Percentiles rank a stretch among this genome's conserved stretches.
Conservation (phyloP, 2,113 vertebrate genomes). For the Spheniscus mendiculus region DNA sequence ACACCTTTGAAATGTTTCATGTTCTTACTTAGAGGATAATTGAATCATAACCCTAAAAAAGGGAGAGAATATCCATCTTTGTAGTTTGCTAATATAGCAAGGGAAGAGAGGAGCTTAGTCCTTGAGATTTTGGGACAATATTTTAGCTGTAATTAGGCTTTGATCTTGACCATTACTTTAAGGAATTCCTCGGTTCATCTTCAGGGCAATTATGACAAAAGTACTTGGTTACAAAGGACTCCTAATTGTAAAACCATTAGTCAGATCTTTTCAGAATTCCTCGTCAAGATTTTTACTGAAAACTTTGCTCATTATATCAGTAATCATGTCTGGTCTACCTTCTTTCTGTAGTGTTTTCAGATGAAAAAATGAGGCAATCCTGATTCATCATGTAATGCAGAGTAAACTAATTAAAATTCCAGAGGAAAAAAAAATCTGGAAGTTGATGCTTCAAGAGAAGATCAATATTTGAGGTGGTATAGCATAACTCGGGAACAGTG, state of each 20-base stretch:
- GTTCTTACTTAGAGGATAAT: not conserved
- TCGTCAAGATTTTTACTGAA: not conserved
- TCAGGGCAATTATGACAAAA: conserved; percentile 7
- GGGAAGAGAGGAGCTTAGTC: not conserved
- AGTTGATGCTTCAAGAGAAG: not conserved
- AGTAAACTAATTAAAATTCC: not conserved
- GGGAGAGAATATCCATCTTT: not conserved
- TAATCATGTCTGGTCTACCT: not conserved
- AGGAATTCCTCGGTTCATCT: not conserved
- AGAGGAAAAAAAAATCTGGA: not conserved
- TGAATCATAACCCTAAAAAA: not conserved
- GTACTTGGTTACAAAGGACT: not conserved
- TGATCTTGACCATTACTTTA: conserved; percentile 12
- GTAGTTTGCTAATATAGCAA: not conserved
- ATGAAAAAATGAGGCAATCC: not conserved
- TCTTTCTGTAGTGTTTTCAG: not conserved
- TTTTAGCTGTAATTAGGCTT: conserved; percentile 29
- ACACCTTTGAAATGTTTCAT: not conserved
- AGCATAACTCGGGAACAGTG: not conserved
- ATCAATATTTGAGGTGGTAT: not conserved
- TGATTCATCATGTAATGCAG: not conserved
- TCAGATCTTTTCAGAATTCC: not conserved
- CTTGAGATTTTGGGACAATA: not conserved
- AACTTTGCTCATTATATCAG: not conserved
- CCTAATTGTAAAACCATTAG: conserved; percentile 11